Percentiles rank a stretch among this genome's conserved stretches.
phyloP scores from a whole-genome alignment of 2,113 vertebrate species.

The Vombatus ursinus region DNA sequence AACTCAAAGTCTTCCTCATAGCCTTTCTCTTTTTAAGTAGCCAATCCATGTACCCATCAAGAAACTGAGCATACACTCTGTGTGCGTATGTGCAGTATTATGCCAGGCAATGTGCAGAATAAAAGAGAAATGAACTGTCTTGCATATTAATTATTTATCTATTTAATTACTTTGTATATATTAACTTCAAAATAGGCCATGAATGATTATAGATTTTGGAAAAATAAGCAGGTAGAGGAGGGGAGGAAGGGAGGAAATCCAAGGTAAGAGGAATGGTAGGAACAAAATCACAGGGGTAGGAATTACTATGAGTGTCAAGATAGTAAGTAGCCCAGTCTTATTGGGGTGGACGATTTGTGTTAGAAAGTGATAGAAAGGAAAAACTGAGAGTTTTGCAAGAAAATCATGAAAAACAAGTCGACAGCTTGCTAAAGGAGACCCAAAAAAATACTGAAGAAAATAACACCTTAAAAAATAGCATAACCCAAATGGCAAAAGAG shows the following conservation, averaged over 20 bases:
- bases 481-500: too few species aligned
- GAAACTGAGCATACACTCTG: neutral
- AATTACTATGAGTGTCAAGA: neutral
- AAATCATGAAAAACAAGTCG: too few species aligned
- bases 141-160: neutral
- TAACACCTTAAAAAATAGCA: too few species aligned
- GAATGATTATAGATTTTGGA: neutral
- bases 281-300: slow-evolving; percentile 6
- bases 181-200: neutral
- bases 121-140: neutral
- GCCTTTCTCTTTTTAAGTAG: neutral
- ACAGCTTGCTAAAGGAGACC: too few species aligned
- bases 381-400: too few species aligned
- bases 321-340: neutral
- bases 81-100: neutral
- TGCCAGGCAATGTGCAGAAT: neutral
- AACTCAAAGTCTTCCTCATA: neutral
- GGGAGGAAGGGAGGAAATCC: neutral
- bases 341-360: neutral
- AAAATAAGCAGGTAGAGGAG: neutral
- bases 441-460: too few species aligned
- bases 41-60: neutral
- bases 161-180: neutral
- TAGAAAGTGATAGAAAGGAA: neutral
- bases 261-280: neutral